Percentiles rank a stretch among this genome's conserved stretches.
Evolutionary conservation across 2,113 vertebrate species (phyloP).

Genomic region (Percina caprodes): DNA sequence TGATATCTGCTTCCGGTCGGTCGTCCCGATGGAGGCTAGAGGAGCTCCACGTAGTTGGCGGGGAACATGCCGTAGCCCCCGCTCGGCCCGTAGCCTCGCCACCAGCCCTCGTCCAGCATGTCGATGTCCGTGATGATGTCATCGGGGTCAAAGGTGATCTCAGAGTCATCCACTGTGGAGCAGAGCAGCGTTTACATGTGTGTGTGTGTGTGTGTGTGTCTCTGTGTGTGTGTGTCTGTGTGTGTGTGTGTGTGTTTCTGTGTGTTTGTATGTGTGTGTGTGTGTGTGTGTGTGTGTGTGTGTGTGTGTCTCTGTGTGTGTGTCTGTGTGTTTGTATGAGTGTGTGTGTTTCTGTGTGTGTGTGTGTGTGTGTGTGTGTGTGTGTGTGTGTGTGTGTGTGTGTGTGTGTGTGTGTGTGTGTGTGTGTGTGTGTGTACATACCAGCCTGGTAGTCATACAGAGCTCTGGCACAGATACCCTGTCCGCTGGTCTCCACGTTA

Average conservation of each 20-base stretch:
- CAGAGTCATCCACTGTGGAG: slow-evolving; percentile 87
- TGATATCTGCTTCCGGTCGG: background rate
- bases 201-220: too few species aligned
- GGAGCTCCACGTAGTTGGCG: slow-evolving; percentile 91
- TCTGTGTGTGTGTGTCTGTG: too few species aligned
- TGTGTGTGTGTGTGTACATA: slow-evolving; percentile 60
- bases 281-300: too few species aligned
- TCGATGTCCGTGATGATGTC: slow-evolving; percentile 94
- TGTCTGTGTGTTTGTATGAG: too few species aligned
- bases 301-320: too few species aligned
- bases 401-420: background rate
- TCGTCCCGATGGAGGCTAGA: slow-evolving; percentile 36
- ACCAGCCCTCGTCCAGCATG: slow-evolving; percentile 95
- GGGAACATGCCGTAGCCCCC: slow-evolving; percentile 94
- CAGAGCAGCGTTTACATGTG: background rate
- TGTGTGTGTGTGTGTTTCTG: too few species aligned
- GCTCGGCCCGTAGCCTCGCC: slow-evolving; percentile 88
- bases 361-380: background rate
- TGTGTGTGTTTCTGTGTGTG: too few species aligned
- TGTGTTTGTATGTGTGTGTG: too few species aligned
- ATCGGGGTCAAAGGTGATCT: slow-evolving; percentile 94
- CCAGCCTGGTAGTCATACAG: slow-evolving; percentile 96
- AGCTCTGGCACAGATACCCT: slow-evolving; percentile 86
- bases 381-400: too few species aligned
- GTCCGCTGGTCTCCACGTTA: background rate